Conservation (phyloP, 2,888 invertebrate species). For the Muscina levida region DNA sequence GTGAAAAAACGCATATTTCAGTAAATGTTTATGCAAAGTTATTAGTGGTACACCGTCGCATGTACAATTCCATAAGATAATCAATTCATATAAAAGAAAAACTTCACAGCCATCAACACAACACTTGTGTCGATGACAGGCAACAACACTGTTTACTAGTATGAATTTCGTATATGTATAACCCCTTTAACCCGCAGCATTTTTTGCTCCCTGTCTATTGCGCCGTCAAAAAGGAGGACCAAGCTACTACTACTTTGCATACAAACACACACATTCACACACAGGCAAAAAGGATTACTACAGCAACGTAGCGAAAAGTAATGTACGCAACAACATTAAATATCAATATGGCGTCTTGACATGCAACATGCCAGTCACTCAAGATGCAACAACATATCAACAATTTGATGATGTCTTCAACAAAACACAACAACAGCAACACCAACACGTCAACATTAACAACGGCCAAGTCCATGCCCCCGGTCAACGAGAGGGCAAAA, state of each 20-base stretch:
- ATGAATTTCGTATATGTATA: too few relatives aligned
- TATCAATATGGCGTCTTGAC: constrained; percentile 65
- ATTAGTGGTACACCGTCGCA: neutral
- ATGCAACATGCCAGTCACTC: constrained; percentile 64
- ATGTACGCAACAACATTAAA: constrained; percentile 49
- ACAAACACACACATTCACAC: constrained; percentile 10
- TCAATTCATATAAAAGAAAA: constrained; percentile 4
- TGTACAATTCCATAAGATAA: neutral
- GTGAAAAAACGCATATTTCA: neutral
- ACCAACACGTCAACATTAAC: neutral
- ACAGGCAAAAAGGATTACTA: neutral
- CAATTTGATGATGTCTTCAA: constrained; percentile 59
- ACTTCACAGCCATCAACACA: neutral
- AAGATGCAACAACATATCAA: constrained; percentile 52
- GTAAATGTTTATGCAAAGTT: constrained; percentile 4
- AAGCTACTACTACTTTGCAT: constrained; percentile 53
- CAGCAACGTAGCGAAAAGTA: neutral
- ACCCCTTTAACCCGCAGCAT: too few relatives aligned
- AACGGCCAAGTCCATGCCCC: neutral
- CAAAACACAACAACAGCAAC: constrained; percentile 12
- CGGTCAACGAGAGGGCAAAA: neutral
- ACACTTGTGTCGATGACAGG: neutral
- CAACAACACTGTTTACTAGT: neutral
- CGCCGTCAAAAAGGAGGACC: neutral
- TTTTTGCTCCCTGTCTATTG: neutral